phyloP scores from a whole-genome alignment of 2,797 vertebrate species.

The Clarias laeviceps region DNA sequence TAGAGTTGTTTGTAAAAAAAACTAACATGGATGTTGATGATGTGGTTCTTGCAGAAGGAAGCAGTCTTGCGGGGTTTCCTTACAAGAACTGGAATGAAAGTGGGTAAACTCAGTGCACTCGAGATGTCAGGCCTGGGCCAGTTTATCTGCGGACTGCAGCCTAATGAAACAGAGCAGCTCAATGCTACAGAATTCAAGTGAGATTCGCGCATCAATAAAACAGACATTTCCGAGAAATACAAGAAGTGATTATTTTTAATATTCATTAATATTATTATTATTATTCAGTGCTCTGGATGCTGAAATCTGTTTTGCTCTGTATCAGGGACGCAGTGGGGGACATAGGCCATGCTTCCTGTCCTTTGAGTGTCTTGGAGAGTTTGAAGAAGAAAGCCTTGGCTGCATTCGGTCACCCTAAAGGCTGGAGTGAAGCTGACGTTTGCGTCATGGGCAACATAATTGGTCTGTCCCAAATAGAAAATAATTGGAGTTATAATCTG shows the following conservation, averaged over 20 bases:
- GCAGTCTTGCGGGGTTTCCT: constrained; percentile 62
- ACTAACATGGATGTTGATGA: not conserved
- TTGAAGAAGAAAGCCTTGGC: constrained; percentile 62
- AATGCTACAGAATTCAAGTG: constrained; percentile 65
- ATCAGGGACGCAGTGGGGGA: constrained; percentile 70
- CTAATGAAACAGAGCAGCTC: constrained; percentile 62
- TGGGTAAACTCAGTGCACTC: constrained; percentile 50
- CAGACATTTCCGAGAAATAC: not conserved
- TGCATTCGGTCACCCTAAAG: constrained; percentile 57
- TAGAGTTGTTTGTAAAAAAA: not conserved
- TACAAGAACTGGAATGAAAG: constrained; percentile 51
- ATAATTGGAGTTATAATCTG: not conserved
- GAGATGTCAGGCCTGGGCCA: constrained; percentile 66
- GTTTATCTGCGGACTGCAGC: constrained; percentile 74
- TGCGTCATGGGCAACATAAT: constrained; percentile 66
- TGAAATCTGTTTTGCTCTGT: constrained; percentile 14
- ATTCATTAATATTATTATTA: no score
- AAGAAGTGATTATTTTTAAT: not conserved
- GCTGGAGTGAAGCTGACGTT: constrained; percentile 65
- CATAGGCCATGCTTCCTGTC: constrained; percentile 60
- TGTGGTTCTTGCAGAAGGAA: constrained; percentile 59
- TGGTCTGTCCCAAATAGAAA: constrained; percentile 56
- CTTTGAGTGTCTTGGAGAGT: constrained; percentile 33
- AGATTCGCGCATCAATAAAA: constrained; percentile 31
- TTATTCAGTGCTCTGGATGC: not conserved